Conservation (phyloP, 2,888 invertebrate genomes). For the Leptogaster cylindrica region DNA sequence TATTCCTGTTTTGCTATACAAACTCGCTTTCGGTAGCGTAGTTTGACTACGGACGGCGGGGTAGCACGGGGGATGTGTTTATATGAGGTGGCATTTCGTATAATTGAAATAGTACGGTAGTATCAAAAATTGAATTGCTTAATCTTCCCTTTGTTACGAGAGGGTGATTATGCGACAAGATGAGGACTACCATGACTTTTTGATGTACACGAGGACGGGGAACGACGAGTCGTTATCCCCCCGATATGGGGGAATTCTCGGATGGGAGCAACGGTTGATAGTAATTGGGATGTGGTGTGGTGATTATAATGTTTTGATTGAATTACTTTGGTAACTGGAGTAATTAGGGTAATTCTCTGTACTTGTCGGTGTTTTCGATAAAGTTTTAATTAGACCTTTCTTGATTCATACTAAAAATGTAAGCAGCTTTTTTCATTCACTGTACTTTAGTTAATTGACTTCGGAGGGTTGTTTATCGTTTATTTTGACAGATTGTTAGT, state of each 20-base stretch:
- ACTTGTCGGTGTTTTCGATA: too few relatives aligned
- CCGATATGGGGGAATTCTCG: neutral
- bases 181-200: conserved; percentile 2
- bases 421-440: too few relatives aligned
- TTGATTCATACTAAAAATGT: too few relatives aligned
- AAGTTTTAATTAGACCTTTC: too few relatives aligned
- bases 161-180: conserved; percentile 7
- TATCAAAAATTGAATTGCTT: conserved; percentile 42
- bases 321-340: conserved; percentile 2
- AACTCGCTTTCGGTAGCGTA: neutral
- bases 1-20: too few relatives aligned
- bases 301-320: conserved; percentile 4
- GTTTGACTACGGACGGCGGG: too few relatives aligned
- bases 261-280: neutral
- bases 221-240: neutral
- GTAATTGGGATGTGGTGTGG: neutral
- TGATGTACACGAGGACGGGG: neutral
- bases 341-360: neutral
- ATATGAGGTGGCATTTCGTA: conserved; percentile 18
- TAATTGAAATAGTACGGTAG: conserved; percentile 28
- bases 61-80: neutral
- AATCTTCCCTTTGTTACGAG: conserved; percentile 21
- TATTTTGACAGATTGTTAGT: too few relatives aligned
- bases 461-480: too few relatives aligned
- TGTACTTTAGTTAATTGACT: too few relatives aligned